Evolutionary conservation across 2,888 invertebrate species (phyloP).

Genomic region (Trachelus stipa): DNA sequence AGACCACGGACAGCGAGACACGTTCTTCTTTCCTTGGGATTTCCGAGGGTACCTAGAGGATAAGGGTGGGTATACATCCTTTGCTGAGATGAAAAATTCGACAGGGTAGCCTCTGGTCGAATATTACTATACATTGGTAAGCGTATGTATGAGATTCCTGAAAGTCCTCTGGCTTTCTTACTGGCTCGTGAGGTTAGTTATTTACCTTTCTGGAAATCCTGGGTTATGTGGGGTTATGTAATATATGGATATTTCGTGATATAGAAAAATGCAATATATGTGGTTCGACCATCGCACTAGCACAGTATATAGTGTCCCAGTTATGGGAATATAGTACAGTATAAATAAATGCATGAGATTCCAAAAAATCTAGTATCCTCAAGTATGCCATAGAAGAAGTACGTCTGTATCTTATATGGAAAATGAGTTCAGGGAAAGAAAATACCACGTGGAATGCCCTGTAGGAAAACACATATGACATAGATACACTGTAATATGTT

Average conservation of each 20-base stretch:
- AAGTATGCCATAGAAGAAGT: not conserved
- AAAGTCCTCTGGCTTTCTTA: not conserved
- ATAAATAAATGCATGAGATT: not conserved
- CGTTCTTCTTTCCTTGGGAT: not conserved
- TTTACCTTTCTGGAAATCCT: not conserved
- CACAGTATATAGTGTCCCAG: not conserved
- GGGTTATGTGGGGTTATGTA: not conserved
- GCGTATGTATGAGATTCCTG: not conserved
- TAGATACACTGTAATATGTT: not conserved
- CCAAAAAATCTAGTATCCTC: not conserved
- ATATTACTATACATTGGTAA: not conserved
- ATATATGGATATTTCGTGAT: not conserved
- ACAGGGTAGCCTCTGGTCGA: not conserved
- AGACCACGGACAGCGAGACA: conserved; percentile 23
- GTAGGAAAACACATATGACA: not conserved
- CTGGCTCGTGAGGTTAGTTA: not conserved
- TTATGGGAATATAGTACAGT: not conserved
- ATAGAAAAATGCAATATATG: not conserved
- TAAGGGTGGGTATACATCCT: not conserved
- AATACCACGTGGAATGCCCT: not conserved
- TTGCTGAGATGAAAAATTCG: not conserved
- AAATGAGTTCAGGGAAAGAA: not conserved
- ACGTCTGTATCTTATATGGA: not conserved
- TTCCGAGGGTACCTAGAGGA: not conserved
- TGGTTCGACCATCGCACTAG: not conserved